A percentile compares a stretch with the other conserved stretches of the same genome.
Conservation (phyloP, 2,888 invertebrate genomes). For the Sialis fuliginosa region DNA sequence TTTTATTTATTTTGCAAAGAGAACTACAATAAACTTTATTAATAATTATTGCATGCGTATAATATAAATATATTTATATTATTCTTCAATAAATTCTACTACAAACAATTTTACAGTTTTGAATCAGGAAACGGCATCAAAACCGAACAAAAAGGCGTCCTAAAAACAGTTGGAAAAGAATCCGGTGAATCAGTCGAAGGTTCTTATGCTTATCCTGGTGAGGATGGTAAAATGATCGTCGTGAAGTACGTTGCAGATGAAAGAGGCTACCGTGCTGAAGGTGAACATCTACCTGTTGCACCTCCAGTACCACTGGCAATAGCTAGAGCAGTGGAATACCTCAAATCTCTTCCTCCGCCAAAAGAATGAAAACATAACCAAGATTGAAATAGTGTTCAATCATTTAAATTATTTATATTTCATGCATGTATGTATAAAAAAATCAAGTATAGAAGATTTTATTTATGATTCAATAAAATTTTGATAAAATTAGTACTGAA, state of each 20-base stretch:
- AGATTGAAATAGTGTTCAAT: too few species aligned
- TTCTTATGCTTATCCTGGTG: slow-evolving; percentile 33
- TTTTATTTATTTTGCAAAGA: too few species aligned
- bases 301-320: slow-evolving; percentile 21
- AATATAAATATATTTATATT: too few species aligned
- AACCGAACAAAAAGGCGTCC: slow-evolving; percentile 35
- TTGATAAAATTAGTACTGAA: too few species aligned
- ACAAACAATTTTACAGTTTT: slow-evolving; percentile 22
- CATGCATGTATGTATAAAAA: too few species aligned
- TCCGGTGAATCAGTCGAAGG: slow-evolving; percentile 31
- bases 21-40: too few species aligned
- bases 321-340: slow-evolving; percentile 18
- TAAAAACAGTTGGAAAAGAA: slow-evolving; percentile 31
- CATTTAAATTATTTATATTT: too few species aligned
- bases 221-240: slow-evolving; percentile 39
- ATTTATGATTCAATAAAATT: too few species aligned
- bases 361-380: too few species aligned
- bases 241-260: slow-evolving; percentile 47
- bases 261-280: slow-evolving; percentile 47
- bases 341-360: not conserved
- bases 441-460: too few species aligned
- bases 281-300: slow-evolving; percentile 8
- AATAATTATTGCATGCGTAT: too few species aligned
- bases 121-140: slow-evolving; percentile 45
- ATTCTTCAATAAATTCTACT: too few species aligned